Evolutionary conservation across 2,113 vertebrate species (phyloP), one percentile per base, ranked within the genome.

Genomic region (Rhombomys opimus): DNA sequence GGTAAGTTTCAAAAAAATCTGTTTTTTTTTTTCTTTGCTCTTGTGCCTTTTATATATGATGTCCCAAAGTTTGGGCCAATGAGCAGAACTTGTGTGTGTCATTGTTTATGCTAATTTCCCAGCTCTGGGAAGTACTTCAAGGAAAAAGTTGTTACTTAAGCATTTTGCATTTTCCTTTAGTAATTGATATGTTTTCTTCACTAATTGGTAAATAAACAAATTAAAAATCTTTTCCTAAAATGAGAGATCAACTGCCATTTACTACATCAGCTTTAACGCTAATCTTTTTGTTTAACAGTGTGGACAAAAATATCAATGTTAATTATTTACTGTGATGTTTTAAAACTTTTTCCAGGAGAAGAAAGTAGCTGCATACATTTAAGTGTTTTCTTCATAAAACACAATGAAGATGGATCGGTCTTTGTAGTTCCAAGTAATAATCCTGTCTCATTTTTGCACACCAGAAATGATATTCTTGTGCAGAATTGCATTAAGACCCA

Each of bases 111-210:
- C 30, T 52, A 27, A 77, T 88, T 93, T 68, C 12, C 38, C 27
- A 70, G 32, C 14, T 17, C 5, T 61, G 5, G 59, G 67, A 80
- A 73, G 65, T 77, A 22, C 22, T 8, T 11, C n/a, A 68, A 63
- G 12, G 73, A 90, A 68, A 90, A 93, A 88, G 68, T 77, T 77
- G 13, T 46, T 72, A 15, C 41, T 61, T 50, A 70, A 57, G 6
- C 17, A 17, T 63, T 87, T 30, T 70, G 30, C 50, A 87, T 91
- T 78, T 82, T 65, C 23, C 68, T 41, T 77, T 38, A 41, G 22
- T 78, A 90, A 87, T 63, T 90, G 12, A 68, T 86, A 76, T 92
- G 86, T 90, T 96, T 92, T 30, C 35, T 81, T 70, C 59, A 20
- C 15, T 88, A 13, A 57, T 77, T 52, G 54, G 41, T 5, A 88